These are phyloP conservation scores for Himantopus leucocephalus DNA, from an alignment of 2,113 vertebrate genomes.

Conservation along the genomic window DNA sequence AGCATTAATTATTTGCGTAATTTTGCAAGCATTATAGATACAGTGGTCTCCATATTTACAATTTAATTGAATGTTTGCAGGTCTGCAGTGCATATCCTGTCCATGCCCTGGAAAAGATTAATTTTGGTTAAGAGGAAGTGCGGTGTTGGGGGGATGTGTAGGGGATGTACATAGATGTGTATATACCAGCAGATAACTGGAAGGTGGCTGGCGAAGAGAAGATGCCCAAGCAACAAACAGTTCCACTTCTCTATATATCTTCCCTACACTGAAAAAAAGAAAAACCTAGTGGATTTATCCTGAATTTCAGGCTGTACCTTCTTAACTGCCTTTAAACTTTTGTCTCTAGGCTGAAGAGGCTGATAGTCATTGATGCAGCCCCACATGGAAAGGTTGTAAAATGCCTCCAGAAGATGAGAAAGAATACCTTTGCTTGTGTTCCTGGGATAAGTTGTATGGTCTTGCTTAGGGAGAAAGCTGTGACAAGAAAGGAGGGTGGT, in stretches of 20 bases:
- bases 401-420: not conserved
- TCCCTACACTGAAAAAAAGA: not conserved
- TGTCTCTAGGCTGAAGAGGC: not conserved
- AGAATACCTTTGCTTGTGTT: not conserved
- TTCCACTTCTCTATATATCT: not conserved
- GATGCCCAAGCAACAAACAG: not conserved
- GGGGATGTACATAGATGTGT: fast-evolving
- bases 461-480: not conserved
- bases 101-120: not conserved
- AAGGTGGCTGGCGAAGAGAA: not conserved
- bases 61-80: not conserved
- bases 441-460: not conserved
- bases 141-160: too few relatives aligned
- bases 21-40: not conserved
- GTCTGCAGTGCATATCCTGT: not conserved
- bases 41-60: not conserved
- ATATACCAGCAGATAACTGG: not conserved
- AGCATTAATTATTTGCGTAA: not conserved
- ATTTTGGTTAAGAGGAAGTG: not conserved
- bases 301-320: not conserved
- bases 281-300: not conserved
- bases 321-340: not conserved
- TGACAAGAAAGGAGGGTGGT: not conserved
- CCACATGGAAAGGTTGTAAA: not conserved
- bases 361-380: not conserved